A percentile compares a stretch with the other conserved stretches of the same genome.
Conservation (phyloP, 35 echinoderm and acorn worm species). For the Apostichopus parvimensis region DNA sequence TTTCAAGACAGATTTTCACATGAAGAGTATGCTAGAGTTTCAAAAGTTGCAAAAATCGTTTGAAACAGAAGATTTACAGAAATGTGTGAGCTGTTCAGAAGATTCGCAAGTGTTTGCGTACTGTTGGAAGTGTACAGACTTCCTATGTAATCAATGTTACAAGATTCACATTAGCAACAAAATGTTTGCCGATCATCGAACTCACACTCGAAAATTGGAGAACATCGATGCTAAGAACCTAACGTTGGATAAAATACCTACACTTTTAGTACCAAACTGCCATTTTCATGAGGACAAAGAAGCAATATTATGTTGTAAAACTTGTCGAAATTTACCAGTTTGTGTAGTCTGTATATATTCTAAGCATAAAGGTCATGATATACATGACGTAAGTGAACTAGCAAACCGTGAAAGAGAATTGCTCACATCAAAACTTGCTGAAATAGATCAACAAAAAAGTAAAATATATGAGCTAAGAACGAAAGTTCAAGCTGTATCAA, state of each 20-base stretch:
- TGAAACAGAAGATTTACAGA: not conserved
- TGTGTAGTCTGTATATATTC: not conserved
- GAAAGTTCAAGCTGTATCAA: not conserved
- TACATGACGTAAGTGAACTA: constrained; percentile 14
- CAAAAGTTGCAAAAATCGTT: not conserved
- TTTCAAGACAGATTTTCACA: constrained; percentile 43
- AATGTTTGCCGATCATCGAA: not conserved
- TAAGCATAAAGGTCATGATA: constrained; percentile 17
- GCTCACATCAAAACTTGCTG: not conserved
- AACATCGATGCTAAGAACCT: not conserved
- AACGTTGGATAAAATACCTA: not conserved
- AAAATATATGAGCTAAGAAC: not conserved
- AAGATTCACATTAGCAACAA: not conserved
- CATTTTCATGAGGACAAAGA: not conserved
- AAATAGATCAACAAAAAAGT: not conserved
- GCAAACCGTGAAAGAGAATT: not conserved
- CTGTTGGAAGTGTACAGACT: constrained; percentile 13
- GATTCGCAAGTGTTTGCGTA: not conserved
- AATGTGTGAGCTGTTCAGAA: not conserved
- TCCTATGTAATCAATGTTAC: constrained; percentile 11
- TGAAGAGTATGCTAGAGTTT: constrained; percentile 27
- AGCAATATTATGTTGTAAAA: constrained; percentile 2
- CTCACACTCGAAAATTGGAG: not conserved
- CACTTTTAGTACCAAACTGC: not conserved
- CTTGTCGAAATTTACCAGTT: constrained; percentile 7